Conservation (phyloP, 1,140 invertebrate species). For the Phocides pigmalion region DNA sequence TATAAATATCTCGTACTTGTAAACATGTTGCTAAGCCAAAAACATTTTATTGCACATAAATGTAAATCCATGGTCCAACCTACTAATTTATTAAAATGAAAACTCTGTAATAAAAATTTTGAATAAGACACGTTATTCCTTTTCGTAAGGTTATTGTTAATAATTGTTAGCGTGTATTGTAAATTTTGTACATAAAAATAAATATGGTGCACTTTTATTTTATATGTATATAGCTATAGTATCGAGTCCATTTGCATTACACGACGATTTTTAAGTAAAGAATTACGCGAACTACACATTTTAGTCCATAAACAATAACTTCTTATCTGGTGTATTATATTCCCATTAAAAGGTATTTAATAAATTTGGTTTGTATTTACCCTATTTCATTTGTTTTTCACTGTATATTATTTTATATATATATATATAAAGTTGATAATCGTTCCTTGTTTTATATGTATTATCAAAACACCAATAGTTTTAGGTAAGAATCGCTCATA, state of each 20-base stretch:
- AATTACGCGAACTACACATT: constrained; percentile 4
- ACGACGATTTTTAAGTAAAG: constrained; percentile 21
- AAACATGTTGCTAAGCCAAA: constrained; percentile 30
- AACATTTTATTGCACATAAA: constrained; percentile 34
- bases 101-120: constrained; percentile 39
- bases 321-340: no score
- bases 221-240: constrained; percentile 47
- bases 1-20: constrained; percentile 10
- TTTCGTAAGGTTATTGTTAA: constrained; percentile 62
- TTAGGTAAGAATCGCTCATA: not conserved
- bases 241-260: constrained; percentile 30
- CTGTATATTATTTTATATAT: no score
- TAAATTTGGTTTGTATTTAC: no score
- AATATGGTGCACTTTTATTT: constrained; percentile 65
- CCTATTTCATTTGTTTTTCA: no score
- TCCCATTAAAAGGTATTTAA: no score
- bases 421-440: no score
- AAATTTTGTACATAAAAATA: constrained; percentile 76
- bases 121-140: constrained; percentile 37
- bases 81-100: constrained; percentile 48
- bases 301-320: not conserved
- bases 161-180: constrained; percentile 71
- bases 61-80: constrained; percentile 62
- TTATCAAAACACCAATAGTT: not conserved
- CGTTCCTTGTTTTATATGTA: no score